A percentile compares a stretch with the other conserved stretches of the same genome.
Evolutionary conservation across 1,140 invertebrate genomes (phyloP).

Genomic region (Drosophila sp.): DNA sequence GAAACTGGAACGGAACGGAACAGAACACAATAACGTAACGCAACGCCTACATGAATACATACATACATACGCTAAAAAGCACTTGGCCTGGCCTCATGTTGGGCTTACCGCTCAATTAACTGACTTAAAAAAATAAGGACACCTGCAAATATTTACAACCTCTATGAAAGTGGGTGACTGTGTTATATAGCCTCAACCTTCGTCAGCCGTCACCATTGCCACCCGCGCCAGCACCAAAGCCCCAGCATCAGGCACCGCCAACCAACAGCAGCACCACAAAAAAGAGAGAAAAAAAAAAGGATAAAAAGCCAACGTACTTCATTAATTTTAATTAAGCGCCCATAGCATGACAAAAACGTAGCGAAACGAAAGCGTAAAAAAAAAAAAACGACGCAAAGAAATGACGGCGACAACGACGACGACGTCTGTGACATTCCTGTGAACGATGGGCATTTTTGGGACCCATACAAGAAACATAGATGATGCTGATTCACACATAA

Average conservation of each 20-base stretch:
- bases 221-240: neutral
- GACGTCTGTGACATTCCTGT: neutral
- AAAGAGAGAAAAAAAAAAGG: constrained; percentile 36
- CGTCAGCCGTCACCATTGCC: constrained; percentile 21
- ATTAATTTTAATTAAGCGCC: constrained; percentile 78
- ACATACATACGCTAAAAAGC: constrained; percentile 3
- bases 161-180: constrained; percentile 16
- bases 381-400: constrained; percentile 3
- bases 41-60: neutral
- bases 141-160: constrained; percentile 63
- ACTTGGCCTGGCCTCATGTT: constrained; percentile 5
- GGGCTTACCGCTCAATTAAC: constrained; percentile 62
- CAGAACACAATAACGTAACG: too few species aligned
- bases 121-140: constrained; percentile 62
- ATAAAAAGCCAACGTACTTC: constrained; percentile 74
- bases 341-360: constrained; percentile 64
- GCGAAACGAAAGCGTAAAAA: constrained; percentile 25
- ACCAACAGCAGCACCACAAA: neutral
- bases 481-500: too few species aligned
- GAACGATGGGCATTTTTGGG: neutral
- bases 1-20: neutral
- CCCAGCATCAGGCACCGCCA: neutral
- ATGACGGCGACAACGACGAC: constrained; percentile 11
- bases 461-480: neutral
- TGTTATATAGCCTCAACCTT: constrained; percentile 49